Evolutionary conservation across 37 sponge, comb jelly and placozoan genomes (phyloP).

Genomic region (Spongia lamella): DNA sequence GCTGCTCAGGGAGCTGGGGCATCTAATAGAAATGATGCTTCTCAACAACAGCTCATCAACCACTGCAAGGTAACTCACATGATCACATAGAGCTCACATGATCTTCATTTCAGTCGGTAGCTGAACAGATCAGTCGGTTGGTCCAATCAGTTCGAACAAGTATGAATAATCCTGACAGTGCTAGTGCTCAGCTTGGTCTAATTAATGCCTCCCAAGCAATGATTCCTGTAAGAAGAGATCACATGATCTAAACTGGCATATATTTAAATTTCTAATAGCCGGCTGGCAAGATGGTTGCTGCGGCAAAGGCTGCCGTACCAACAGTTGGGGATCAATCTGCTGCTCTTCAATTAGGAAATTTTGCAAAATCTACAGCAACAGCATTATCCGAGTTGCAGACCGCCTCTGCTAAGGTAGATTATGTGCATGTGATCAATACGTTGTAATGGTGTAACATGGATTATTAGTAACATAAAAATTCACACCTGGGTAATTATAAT

Average conservation of each 20-base stretch:
- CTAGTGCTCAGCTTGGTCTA: constrained; percentile 85
- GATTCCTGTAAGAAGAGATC: constrained; percentile 58
- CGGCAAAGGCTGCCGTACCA: constrained; percentile 95
- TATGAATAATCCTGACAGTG: constrained; percentile 76
- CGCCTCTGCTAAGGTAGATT: constrained; percentile 81
- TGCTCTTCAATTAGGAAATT: constrained; percentile 93
- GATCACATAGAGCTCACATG: too few species aligned
- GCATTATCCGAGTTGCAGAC: constrained; percentile 87
- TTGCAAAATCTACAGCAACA: constrained; percentile 88
- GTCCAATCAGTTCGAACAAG: constrained; percentile 77
- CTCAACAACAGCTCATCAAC: constrained; percentile 4
- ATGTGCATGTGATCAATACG: too few species aligned
- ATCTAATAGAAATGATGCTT: constrained; percentile 7
- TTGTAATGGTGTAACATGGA: too few species aligned
- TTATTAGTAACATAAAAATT: too few species aligned
- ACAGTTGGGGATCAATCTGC: constrained; percentile 94
- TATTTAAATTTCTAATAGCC: constrained; percentile 40
- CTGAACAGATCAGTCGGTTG: constrained; percentile 80
- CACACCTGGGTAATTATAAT: too few species aligned
- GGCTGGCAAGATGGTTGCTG: constrained; percentile 87
- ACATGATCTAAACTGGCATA: not conserved
- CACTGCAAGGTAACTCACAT: constrained; percentile 64
- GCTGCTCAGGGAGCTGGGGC: constrained; percentile 75
- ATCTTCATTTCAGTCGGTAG: constrained; percentile 38
- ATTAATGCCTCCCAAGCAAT: constrained; percentile 90